Conservation (phyloP, 2,797 vertebrate species). For the Cephalopachus bancanus region DNA sequence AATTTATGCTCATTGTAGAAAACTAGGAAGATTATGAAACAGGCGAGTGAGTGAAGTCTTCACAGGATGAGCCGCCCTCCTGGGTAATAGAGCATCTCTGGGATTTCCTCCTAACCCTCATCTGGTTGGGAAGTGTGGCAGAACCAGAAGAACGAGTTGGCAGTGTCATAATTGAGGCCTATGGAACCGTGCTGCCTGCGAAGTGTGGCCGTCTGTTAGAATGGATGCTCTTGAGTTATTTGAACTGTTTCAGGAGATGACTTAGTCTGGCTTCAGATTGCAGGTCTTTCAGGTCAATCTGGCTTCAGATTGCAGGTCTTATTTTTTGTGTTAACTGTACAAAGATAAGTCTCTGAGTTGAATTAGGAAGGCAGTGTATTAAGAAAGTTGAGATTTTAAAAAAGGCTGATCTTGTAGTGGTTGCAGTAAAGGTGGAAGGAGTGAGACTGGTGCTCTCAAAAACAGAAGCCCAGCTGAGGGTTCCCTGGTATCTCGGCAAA, state of each 20-base stretch:
- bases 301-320: background rate
- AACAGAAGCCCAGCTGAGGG: background rate
- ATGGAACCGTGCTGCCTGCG: background rate
- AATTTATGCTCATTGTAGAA: slow-evolving; percentile 34
- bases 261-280: background rate
- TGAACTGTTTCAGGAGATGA: slow-evolving; percentile 4
- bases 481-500: background rate
- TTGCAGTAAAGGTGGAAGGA: background rate
- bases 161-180: slow-evolving; percentile 6
- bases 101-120: slow-evolving; percentile 49
- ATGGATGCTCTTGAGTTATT: slow-evolving; percentile 34
- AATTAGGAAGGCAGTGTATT: slow-evolving; percentile 4
- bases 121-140: background rate
- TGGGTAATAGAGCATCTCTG: slow-evolving; percentile 33
- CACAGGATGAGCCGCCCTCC: background rate
- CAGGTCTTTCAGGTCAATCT: background rate
- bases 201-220: background rate
- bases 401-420: background rate
- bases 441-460: background rate
- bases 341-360: slow-evolving; percentile 5
- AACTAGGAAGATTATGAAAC: slow-evolving; percentile 69
- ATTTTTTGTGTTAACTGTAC: background rate
- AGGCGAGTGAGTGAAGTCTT: slow-evolving; percentile 54
- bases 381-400: background rate
- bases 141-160: slow-evolving; percentile 74